Base-by-base conservation (phyloP, 2,888 invertebrate genomes). In the Holacanthella duospinosa region DNA sequence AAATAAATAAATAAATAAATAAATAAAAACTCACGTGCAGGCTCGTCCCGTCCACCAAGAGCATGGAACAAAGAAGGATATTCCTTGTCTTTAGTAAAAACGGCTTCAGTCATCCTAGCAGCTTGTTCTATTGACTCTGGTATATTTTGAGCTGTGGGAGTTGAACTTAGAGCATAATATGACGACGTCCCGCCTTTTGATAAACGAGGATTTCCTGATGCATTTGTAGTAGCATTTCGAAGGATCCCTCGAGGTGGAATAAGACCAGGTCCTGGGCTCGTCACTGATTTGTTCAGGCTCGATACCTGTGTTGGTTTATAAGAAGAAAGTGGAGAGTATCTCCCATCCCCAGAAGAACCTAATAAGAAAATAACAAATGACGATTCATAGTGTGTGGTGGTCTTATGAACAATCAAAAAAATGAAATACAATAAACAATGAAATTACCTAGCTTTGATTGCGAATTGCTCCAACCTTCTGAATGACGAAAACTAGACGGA, bases 101-200 rank as follows among this genome's bases (percentile, higher is more conserved):
- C 57, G 43, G 63, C 43, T 29, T 70, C 70, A 6, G 64, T 64
- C n/a, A 64, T 67, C 53, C 64, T 62, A 0, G 65, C 64, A 25
- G 68, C 70, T 29, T 64, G 63, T 26, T 70, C 70, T 55, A 67
- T 65, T n/a, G 63, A 44, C 28, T 69, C 67, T 43, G 12, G 19
- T 21, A 48, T 48, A 21, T 21, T 48, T 36, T 6, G 36, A 36
- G 36, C 16, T 36, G 36, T 16, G 6, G 36, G 36, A 36, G 6
- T 36, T 36, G 36, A 16, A 36, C 36, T 36, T 16, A 16, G 36
- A 16, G 16, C 36, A 36, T 36, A 36, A 16, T 36, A 9, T 36
- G 36, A 36, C 9, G 48, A 9, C 48, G 21, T 9, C 4, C 19
- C 21, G 4, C 48, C 48, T 16, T 21, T 9, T 16, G 12, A 4